Evolutionary conservation across 2,113 vertebrate genomes (phyloP).

Genomic region (Apteryx owenii): DNA sequence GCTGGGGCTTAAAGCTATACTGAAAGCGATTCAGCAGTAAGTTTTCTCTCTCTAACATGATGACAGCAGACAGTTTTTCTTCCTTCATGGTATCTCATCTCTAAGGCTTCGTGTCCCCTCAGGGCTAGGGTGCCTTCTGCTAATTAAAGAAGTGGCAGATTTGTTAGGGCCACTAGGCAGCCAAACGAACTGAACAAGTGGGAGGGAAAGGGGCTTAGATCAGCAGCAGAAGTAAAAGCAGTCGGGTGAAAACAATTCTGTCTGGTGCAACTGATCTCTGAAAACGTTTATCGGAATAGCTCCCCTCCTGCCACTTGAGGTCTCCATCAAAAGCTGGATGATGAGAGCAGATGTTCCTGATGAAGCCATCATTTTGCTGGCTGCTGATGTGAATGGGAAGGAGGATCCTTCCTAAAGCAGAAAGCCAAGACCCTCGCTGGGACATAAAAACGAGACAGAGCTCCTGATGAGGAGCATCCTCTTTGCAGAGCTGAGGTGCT

Average conservation of each 20-base stretch:
- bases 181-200: rapidly evolving
- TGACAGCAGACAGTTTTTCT: not conserved
- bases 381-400: not conserved
- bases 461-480: rapidly evolving
- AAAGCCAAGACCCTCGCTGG: rapidly evolving
- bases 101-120: rapidly evolving
- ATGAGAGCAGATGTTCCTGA: not conserved
- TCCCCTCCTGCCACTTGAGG: not conserved
- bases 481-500: not conserved
- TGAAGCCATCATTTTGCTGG: rapidly evolving
- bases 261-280: rapidly evolving
- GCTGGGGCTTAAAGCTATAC: rapidly evolving
- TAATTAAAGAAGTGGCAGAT: not conserved
- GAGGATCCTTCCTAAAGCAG: not conserved
- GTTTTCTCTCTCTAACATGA: no score
- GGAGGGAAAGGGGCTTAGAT: not conserved
- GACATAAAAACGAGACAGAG: not conserved
- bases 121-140: not conserved
- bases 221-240: rapidly evolving
- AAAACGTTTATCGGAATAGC: rapidly evolving
- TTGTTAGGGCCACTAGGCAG: not conserved
- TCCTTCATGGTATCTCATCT: not conserved
- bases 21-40: rapidly evolving
- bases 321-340: rapidly evolving
- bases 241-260: rapidly evolving